Percentiles rank a stretch among this genome's conserved stretches.
These are phyloP conservation scores for Castor canadensis DNA, from an alignment of 2,113 vertebrate species.

Conservation along the genomic window DNA sequence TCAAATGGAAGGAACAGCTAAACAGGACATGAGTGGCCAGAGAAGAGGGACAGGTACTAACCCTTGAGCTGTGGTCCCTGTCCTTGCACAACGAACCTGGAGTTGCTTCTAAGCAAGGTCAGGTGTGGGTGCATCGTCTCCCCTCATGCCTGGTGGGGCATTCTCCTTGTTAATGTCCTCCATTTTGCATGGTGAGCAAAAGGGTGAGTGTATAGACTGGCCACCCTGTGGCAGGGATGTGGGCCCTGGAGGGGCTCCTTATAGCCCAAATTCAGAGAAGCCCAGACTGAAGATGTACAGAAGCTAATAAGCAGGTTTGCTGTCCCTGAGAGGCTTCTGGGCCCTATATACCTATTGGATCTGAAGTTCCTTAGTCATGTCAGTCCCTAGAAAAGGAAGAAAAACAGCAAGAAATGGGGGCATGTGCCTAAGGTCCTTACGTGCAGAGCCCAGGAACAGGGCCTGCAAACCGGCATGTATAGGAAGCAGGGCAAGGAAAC, in stretches of 20 bases:
- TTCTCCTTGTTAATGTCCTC: not conserved
- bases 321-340: not conserved
- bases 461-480: not conserved
- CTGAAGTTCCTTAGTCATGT: not conserved
- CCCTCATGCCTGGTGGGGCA: not conserved
- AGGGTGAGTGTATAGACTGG: not conserved
- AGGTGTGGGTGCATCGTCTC: not conserved
- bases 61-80: not conserved
- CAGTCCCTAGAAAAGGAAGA: not conserved
- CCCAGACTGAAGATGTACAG: not conserved
- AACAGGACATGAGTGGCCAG: not conserved
- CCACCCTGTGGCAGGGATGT: no score
- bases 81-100: fast-evolving
- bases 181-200: not conserved
- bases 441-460: not conserved
- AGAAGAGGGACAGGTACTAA: not conserved
- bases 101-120: not conserved
- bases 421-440: not conserved
- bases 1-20: not conserved
- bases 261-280: not conserved
- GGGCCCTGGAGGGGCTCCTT: not conserved
- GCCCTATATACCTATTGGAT: not conserved
- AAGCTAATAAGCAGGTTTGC: not conserved
- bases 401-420: not conserved
- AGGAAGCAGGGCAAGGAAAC: not conserved